Evolutionary conservation across 2,113 vertebrate species (phyloP), one percentile per base, ranked within the genome.

Genomic region (Dissostichus mawsoni): DNA sequence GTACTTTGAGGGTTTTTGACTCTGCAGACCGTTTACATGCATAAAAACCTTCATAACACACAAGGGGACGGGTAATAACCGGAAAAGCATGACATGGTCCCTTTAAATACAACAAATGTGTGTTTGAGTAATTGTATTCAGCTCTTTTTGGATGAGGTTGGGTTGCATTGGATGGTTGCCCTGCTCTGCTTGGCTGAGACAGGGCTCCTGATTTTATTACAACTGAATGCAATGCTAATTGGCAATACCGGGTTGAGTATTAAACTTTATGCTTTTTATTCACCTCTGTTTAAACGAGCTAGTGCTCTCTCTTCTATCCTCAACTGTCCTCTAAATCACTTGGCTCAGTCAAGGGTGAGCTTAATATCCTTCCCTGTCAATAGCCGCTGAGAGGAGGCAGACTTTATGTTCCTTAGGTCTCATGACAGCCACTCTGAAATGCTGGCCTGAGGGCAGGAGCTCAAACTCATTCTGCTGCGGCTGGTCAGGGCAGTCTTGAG

Each of bases 341-440:
- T 69, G 44, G 33, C 70, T 80, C 64, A 71, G 74, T 89, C 63
- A 67, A 81, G 45, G 25, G 8, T 75, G 55, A 64, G 83, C 76
- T 83, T 87, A 78, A 89, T 87, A 87, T 84, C 81, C 78, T 67
- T 76, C 62, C 69, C 67, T 89, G 85, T 90, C 85, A 82, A 86
- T 86, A 81, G 80, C 73, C 71, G 62, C 67, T 62, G 81, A 82
- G 74, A 74, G 69, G 65, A 81, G 45, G 68, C 61, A 71, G 69
- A 71, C 87, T 85, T 84, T 83, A 78, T 90, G 80, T 84, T 72
- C 65, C 70, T 75, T 48, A 8, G 74, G 75, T 90, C 85, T 90
- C 83, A 83, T 88, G 89, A 87, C 78, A 85, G 82, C 41, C 78
- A 59, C 81, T 81, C 29, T 76, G 61, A 90, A 90, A 90, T 74